Conservation (phyloP, 2,888 invertebrate genomes). For the Cantharis rufa region DNA sequence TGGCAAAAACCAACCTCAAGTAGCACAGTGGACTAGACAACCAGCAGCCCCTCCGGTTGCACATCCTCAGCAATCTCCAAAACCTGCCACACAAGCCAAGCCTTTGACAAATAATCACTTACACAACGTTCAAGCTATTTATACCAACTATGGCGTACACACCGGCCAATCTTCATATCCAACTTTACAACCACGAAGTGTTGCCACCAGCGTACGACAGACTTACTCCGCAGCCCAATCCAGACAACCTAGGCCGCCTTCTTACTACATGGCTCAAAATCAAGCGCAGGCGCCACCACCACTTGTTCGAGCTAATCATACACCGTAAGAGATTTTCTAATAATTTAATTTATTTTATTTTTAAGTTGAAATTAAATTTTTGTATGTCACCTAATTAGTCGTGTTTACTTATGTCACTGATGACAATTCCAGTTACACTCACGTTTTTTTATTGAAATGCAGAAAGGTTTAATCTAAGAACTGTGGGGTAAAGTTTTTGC, state of each 20-base stretch:
- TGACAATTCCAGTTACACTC: background rate
- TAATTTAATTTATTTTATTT: background rate
- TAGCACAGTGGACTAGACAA: conserved; percentile 78
- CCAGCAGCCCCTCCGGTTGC: conserved; percentile 72
- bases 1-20: conserved; percentile 62
- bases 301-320: conserved; percentile 55
- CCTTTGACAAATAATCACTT: conserved; percentile 45
- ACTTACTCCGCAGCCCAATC: conserved; percentile 51
- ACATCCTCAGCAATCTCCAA: conserved; percentile 52
- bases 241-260: conserved; percentile 46
- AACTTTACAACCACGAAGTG: conserved; percentile 45
- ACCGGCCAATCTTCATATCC: conserved; percentile 45
- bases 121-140: conserved; percentile 46
- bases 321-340: conserved; percentile 15
- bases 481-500: too few relatives aligned
- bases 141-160: conserved; percentile 43
- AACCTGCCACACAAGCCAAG: conserved; percentile 52
- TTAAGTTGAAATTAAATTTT: background rate
- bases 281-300: conserved; percentile 58
- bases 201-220: conserved; percentile 46
- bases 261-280: conserved; percentile 50
- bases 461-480: background rate
- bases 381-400: background rate
- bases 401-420: background rate
- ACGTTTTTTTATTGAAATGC: background rate